phyloP scores from a whole-genome alignment of 2,113 vertebrate genomes.

The Isurus oxyrinchus region DNA sequence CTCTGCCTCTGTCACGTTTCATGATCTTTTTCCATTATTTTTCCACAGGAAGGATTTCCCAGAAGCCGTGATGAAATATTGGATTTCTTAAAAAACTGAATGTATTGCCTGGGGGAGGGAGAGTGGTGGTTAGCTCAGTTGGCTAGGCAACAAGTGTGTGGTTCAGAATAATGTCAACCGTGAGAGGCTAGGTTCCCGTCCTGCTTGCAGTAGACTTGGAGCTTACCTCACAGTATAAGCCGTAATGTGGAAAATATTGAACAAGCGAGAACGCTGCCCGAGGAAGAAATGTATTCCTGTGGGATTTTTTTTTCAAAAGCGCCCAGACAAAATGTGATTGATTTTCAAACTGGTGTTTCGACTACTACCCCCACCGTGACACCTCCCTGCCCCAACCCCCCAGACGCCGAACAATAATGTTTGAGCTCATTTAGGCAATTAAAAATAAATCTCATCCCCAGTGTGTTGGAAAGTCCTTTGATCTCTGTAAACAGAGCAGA shows the following conservation, averaged over 20 bases:
- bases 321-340: not conserved
- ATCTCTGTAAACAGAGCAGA: not conserved
- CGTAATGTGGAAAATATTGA: not conserved
- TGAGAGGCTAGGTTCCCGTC: too few species aligned
- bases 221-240: not conserved
- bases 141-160: too few species aligned
- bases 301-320: not conserved
- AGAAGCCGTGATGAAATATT: not conserved
- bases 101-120: not conserved
- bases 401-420: not conserved
- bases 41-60: not conserved
- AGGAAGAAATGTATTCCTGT: not conserved
- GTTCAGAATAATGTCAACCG: too few species aligned
- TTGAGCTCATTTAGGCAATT: not conserved
- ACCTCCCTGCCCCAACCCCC: too few species aligned
- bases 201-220: not conserved
- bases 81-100: not conserved
- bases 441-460: not conserved
- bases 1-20: not conserved
- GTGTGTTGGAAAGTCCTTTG: not conserved
- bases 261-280: not conserved
- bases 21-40: not conserved
- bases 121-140: not conserved
- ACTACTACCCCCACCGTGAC: too few species aligned
- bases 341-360: not conserved